Conservation (phyloP, 2,797 vertebrate genomes). For the Chanos chanos region DNA sequence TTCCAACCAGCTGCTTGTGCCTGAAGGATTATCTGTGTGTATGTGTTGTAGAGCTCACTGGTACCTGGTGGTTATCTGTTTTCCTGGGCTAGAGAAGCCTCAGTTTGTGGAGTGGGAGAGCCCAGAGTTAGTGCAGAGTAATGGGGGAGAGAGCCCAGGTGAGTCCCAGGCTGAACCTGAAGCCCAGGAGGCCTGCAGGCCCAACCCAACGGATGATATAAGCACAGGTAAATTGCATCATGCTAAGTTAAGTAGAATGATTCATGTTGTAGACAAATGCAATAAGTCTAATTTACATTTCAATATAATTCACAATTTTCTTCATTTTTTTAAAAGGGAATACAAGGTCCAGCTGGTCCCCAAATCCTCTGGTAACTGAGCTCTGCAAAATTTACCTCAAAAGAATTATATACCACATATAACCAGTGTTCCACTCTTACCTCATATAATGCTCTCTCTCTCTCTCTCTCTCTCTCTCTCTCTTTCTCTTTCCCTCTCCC, state of each 20-base stretch:
- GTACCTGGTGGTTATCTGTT: slow-evolving; percentile 95
- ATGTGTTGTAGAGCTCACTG: slow-evolving; percentile 81
- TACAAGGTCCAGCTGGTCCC: slow-evolving; percentile 2
- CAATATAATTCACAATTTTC: no score
- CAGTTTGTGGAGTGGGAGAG: slow-evolving; percentile 59
- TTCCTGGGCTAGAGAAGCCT: slow-evolving; percentile 82
- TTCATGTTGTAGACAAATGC: no score
- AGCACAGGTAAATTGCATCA: slow-evolving; percentile 8
- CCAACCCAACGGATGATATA: slow-evolving; percentile 24
- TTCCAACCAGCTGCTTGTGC: not conserved
- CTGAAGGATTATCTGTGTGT: not conserved
- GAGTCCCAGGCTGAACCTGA: slow-evolving; percentile 31
- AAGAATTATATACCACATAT: no score
- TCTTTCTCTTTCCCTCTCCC: not conserved
- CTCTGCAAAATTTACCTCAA: no score
- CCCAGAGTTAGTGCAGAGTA: not conserved
- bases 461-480: not conserved
- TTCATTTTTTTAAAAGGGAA: no score
- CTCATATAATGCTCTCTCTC: not conserved
- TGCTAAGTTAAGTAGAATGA: no score
- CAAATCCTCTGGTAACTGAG: slow-evolving; percentile 55
- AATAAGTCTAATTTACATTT: no score
- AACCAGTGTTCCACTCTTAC: no score
- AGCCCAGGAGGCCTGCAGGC: slow-evolving; percentile 23
- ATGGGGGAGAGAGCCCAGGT: not conserved